Conservation (phyloP, 2,113 vertebrate genomes). For the Chrysemys picta region DNA sequence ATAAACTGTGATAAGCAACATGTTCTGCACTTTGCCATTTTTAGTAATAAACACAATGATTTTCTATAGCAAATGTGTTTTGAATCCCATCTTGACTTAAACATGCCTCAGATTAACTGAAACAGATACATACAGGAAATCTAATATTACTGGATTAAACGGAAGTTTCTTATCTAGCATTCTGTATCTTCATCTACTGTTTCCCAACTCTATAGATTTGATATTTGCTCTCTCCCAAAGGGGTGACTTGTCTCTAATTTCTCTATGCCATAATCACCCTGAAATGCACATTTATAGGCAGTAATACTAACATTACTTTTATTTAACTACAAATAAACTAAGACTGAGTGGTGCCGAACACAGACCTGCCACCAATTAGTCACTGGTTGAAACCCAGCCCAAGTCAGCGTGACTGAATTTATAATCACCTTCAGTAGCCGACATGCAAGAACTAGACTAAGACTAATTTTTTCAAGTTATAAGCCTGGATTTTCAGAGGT, state of each 20-base stretch:
- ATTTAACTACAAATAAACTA: background rate
- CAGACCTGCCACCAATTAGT: background rate
- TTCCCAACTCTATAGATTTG: background rate
- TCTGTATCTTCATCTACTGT: background rate
- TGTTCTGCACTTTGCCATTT: background rate
- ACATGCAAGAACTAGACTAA: background rate
- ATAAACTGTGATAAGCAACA: background rate
- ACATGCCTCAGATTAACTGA: conserved; percentile 20
- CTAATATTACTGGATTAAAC: background rate
- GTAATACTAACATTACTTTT: background rate
- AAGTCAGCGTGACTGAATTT: accelerated
- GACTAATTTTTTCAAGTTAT: too few species aligned
- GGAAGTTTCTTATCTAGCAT: background rate
- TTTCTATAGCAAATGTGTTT: background rate
- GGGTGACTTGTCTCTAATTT: background rate
- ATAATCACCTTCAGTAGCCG: background rate
- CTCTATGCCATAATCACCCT: background rate
- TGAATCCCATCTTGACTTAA: background rate
- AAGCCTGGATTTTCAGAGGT: too few species aligned
- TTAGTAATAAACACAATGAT: conserved; percentile 11
- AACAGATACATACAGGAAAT: background rate
- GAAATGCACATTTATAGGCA: background rate
- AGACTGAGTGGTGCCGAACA: background rate
- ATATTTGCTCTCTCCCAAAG: too few species aligned
- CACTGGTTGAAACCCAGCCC: background rate